These are phyloP conservation scores for Meloidogyne floridensis DNA, from an alignment of 1,140 invertebrate genomes.

Conservation along the genomic window DNA sequence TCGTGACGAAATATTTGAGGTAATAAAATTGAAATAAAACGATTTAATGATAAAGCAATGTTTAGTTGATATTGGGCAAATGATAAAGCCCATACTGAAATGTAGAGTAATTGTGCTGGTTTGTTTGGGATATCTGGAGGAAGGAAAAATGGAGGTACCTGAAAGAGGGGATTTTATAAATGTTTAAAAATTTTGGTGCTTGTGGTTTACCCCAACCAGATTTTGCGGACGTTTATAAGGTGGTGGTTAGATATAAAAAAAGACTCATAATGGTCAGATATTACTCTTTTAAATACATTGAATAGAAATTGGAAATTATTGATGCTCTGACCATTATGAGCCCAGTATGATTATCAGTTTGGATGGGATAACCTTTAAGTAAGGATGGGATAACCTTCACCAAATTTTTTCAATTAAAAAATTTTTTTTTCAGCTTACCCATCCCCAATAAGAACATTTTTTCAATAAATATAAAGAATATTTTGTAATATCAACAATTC, in stretches of 20 bases:
- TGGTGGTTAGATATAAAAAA: too few relatives aligned
- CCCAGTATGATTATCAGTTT: too few relatives aligned
- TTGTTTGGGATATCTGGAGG: slow-evolving; percentile 13
- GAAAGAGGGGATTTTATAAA: neutral
- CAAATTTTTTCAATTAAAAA: too few relatives aligned
- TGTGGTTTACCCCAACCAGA: too few relatives aligned
- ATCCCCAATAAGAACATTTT: slow-evolving; percentile 32
- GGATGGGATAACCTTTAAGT: too few relatives aligned
- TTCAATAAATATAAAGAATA: slow-evolving; percentile 17
- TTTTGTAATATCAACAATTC: slow-evolving; percentile 16
- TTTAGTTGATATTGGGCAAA: slow-evolving; percentile 26
- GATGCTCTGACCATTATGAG: too few relatives aligned
- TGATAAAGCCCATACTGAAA: slow-evolving; percentile 14
- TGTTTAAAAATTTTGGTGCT: too few relatives aligned
- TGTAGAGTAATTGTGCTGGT: slow-evolving; percentile 22
- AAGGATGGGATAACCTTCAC: too few relatives aligned
- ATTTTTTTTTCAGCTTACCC: neutral
- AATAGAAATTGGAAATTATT: too few relatives aligned
- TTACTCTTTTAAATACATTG: too few relatives aligned
- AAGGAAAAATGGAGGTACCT: slow-evolving; percentile 1
- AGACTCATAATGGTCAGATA: too few relatives aligned
- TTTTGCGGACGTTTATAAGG: too few relatives aligned
- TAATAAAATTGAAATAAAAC: slow-evolving; percentile 24
- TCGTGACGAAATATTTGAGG: slow-evolving; percentile 5
- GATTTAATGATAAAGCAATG: slow-evolving; percentile 19